A percentile compares a stretch with the other conserved stretches of the same genome.
Conservation (phyloP, 2,888 invertebrate species). For the Xylocampa areola region DNA sequence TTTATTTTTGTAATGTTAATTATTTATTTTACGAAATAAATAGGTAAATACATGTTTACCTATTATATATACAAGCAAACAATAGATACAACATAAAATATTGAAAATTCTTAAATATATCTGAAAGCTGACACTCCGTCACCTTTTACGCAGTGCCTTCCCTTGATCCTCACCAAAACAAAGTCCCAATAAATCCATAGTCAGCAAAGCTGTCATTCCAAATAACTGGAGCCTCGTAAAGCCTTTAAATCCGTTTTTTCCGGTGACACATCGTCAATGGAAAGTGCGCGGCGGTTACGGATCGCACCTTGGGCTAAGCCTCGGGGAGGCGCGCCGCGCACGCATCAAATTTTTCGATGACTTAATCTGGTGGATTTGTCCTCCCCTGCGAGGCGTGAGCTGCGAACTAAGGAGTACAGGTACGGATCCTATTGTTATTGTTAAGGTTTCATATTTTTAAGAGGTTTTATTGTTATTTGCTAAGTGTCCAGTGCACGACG, state of each 20-base stretch:
- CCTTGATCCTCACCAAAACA: slow-evolving; percentile 30
- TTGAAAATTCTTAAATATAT: too few species aligned
- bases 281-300: slow-evolving; percentile 64
- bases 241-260: slow-evolving; percentile 72
- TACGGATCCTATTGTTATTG: slow-evolving; percentile 19
- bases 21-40: too few species aligned
- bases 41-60: too few species aligned
- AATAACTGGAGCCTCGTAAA: slow-evolving; percentile 64
- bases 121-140: too few species aligned
- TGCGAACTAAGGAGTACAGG: slow-evolving; percentile 49
- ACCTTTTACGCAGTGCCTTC: background rate
- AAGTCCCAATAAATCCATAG: slow-evolving; percentile 48
- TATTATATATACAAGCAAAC: too few species aligned
- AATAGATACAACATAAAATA: too few species aligned
- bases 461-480: background rate
- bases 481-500: background rate
- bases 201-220: slow-evolving; percentile 63
- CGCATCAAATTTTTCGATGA: slow-evolving; percentile 81
- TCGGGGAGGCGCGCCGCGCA: slow-evolving; percentile 69
- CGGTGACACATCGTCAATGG: slow-evolving; percentile 68
- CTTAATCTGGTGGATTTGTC: slow-evolving; percentile 73
- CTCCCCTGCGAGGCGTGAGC: slow-evolving; percentile 60
- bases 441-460: slow-evolving; percentile 12
- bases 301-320: slow-evolving; percentile 71
- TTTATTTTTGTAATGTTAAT: too few species aligned